Evolutionary conservation across 2,113 vertebrate species (phyloP).

Genomic region (Eira barbara): DNA sequence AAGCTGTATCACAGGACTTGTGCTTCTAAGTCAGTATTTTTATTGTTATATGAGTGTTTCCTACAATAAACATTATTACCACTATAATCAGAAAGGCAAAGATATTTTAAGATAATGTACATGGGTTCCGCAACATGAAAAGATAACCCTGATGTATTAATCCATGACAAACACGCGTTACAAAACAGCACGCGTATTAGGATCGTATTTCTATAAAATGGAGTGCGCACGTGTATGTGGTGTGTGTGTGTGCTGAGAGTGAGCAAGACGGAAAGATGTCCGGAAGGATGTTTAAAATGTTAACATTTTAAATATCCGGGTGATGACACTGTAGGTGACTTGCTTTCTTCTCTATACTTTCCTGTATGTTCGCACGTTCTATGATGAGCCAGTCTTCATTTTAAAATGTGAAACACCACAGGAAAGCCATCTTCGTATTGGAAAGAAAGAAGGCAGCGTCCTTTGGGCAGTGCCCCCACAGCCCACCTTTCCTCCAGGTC

Average conservation of each 20-base stretch:
- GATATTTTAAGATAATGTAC: not conserved
- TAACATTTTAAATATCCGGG: not conserved
- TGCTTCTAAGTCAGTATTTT: not conserved
- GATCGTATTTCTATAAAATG: not conserved
- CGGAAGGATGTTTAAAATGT: not conserved
- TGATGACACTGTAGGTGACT: not conserved
- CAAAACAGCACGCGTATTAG: not conserved
- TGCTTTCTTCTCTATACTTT: not conserved
- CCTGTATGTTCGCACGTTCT: not conserved
- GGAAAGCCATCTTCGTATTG: not conserved
- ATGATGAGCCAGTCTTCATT: not conserved
- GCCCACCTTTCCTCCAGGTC: not conserved
- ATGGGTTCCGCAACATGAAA: not conserved
- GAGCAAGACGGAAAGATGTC: not conserved
- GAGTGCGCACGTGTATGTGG: accelerated
- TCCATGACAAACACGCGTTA: not conserved
- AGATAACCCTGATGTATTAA: not conserved
- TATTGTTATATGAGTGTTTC: not conserved
- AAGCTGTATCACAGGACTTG: not conserved
- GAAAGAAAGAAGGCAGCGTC: not conserved
- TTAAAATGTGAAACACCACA: not conserved
- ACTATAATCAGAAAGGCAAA: not conserved
- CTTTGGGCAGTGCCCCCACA: not conserved
- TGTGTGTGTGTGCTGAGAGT: not conserved
- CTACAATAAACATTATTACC: not conserved